Evolutionary conservation across 2,797 vertebrate species (phyloP).

Genomic region (Spinus pinus): DNA sequence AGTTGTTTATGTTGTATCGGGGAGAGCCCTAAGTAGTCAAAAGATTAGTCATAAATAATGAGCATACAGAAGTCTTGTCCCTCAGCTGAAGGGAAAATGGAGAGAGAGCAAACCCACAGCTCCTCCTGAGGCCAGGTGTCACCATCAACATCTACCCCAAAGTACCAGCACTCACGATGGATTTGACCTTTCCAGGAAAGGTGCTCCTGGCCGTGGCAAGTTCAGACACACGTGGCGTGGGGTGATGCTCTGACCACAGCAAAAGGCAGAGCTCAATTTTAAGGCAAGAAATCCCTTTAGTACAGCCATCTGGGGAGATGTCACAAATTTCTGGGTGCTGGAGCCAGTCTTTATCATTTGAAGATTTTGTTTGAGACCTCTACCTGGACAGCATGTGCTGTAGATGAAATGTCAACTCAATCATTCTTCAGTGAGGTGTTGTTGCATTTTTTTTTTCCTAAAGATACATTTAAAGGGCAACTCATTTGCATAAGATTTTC

Average conservation of each 20-base stretch:
- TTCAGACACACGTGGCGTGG: accelerated
- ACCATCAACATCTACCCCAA: neutral
- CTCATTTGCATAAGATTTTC: slow-evolving; percentile 30
- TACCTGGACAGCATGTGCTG: neutral
- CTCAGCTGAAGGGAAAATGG: neutral
- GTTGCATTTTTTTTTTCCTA: neutral
- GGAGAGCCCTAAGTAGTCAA: neutral
- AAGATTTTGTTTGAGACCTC: neutral
- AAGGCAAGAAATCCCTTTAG: neutral
- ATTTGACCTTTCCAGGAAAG: neutral
- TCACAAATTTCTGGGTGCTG: neutral
- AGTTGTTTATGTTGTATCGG: neutral
- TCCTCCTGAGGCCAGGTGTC: neutral
- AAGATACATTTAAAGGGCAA: slow-evolving; percentile 50
- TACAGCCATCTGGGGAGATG: neutral
- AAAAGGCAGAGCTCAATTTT: neutral
- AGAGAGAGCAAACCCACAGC: neutral
- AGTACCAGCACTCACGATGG: neutral
- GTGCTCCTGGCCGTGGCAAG: accelerated
- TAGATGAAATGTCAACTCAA: slow-evolving; percentile 37
- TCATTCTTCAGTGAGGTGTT: neutral
- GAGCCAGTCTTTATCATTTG: neutral
- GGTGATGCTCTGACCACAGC: neutral
- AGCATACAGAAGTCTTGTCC: neutral
- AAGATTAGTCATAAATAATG: slow-evolving; percentile 2